Conservation (phyloP, 35 echinoderm and acorn worm species). For the Apostichopus californicus region DNA sequence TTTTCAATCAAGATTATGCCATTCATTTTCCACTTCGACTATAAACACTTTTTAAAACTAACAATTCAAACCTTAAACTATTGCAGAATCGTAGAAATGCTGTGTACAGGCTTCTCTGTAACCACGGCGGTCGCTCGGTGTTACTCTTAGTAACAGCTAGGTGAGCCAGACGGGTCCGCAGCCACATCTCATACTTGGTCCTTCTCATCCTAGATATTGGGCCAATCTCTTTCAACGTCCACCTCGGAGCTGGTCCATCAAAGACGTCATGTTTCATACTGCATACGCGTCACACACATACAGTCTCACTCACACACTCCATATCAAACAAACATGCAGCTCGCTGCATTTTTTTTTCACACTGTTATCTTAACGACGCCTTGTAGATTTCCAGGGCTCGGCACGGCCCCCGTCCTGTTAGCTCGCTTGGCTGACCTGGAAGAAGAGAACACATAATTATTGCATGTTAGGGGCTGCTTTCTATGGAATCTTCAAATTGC, state of each 20-base stretch:
- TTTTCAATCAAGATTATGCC: too few species aligned
- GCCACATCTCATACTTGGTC: not conserved
- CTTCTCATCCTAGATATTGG: not conserved
- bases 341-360: constrained; percentile 48
- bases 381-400: constrained; percentile 66
- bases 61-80: too few species aligned
- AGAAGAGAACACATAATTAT: not conserved
- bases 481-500: too few species aligned
- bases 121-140: too few species aligned
- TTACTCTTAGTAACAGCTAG: too few species aligned
- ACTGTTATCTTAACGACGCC: constrained; percentile 91
- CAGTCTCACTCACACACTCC: constrained; percentile 29
- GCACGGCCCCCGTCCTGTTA: constrained; percentile 57
- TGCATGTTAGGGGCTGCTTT: not conserved
- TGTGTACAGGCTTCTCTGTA: too few species aligned
- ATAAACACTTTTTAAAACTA: too few species aligned
- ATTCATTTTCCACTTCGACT: too few species aligned
- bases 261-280: not conserved
- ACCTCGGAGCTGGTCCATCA: not conserved
- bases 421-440: constrained; percentile 69
- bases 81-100: too few species aligned
- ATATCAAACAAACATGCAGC: not conserved
- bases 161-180: not conserved
- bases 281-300: not conserved
- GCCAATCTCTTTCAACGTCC: not conserved